Conservation (phyloP, 2,888 invertebrate genomes). For the Conchocele bisecta region DNA sequence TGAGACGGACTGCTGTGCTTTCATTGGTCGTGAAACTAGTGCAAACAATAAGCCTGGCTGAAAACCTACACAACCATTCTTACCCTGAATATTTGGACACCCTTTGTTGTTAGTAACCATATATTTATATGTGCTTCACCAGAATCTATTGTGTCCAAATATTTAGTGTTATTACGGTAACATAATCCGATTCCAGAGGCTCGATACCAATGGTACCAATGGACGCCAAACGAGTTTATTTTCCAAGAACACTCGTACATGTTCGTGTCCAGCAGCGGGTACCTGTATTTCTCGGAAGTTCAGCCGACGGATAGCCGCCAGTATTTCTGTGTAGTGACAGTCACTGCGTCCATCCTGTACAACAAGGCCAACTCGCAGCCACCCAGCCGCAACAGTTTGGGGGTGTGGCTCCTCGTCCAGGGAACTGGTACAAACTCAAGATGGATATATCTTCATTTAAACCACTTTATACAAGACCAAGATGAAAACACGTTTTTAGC, state of each 20-base stretch:
- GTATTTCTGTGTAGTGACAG: conserved; percentile 49
- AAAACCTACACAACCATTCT: no score
- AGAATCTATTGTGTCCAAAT: no score
- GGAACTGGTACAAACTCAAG: conserved; percentile 73
- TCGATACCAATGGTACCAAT: conserved; percentile 48
- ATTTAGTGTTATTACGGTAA: no score
- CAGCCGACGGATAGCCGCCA: conserved; percentile 50
- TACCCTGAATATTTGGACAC: no score
- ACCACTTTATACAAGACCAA: no score
- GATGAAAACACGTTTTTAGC: no score
- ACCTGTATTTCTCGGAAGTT: conserved; percentile 57
- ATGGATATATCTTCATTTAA: no score
- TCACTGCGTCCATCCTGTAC: conserved; percentile 55
- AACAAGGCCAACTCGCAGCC: conserved; percentile 61
- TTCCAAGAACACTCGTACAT: conserved; percentile 46
- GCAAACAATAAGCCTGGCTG: no score
- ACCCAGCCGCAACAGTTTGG: conserved; percentile 71
- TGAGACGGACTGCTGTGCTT: no score
- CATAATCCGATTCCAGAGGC: conserved; percentile 43
- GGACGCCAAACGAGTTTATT: conserved; percentile 41
- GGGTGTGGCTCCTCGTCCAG: conserved; percentile 69
- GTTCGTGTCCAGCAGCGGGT: conserved; percentile 55
- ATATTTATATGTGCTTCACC: no score
- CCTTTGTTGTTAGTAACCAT: no score
- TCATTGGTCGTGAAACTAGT: no score